A percentile compares a stretch with the other conserved stretches of the same genome.
Conservation (phyloP, 2,113 vertebrate genomes). For the Equus przewalskii region DNA sequence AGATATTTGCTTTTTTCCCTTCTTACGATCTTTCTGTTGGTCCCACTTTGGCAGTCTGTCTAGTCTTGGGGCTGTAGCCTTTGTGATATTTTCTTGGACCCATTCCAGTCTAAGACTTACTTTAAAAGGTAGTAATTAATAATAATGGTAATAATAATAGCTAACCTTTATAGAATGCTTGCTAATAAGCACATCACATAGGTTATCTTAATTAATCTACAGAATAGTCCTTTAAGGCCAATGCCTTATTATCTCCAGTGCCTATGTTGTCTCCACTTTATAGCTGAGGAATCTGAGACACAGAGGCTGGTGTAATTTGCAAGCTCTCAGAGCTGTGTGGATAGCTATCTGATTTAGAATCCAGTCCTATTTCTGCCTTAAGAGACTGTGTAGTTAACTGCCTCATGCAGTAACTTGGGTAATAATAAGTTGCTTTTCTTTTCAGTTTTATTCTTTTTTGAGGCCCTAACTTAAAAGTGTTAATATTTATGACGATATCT, state of each 20-base stretch:
- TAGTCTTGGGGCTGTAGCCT: not conserved
- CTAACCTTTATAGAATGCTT: constrained; percentile 9
- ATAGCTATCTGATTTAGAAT: not conserved
- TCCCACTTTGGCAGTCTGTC: not conserved
- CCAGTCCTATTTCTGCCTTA: not conserved
- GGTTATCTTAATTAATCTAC: not conserved
- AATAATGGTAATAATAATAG: not conserved
- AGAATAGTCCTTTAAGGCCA: not conserved
- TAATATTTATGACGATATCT: not conserved
- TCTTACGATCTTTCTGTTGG: not conserved
- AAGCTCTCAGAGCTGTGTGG: not conserved
- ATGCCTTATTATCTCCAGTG: not conserved
- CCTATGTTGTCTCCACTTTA: not conserved
- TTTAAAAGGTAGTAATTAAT: constrained; percentile 41
- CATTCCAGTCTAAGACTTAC: constrained; percentile 15
- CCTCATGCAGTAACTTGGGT: not conserved
- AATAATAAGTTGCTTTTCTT: constrained; percentile 8
- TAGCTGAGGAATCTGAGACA: not conserved
- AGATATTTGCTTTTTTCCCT: not conserved
- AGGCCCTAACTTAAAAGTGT: not conserved
- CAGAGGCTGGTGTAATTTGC: not conserved
- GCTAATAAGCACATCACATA: not conserved
- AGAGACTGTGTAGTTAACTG: not conserved
- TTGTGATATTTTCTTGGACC: not conserved
- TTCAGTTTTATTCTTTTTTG: not conserved